Evolutionary conservation across 2,888 invertebrate species (phyloP), one percentile per base, ranked within the genome.

Genomic region (Limenitis camilla): DNA sequence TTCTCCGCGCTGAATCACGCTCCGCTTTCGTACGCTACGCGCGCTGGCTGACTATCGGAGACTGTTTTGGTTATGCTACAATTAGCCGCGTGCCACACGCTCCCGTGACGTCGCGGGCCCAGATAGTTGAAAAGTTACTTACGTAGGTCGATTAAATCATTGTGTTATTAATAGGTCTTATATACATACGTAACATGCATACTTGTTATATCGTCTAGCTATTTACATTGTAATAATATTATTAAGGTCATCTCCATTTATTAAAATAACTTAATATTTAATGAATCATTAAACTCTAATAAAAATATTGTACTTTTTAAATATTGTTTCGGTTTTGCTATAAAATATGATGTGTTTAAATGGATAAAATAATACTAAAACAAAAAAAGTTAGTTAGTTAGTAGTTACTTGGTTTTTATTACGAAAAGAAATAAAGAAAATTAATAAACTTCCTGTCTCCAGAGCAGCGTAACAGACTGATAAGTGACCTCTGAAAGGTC

Each of bases 1-100:
- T 70, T 72, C 72, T 62, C 72, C 59, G 63, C 63, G 67, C 71
- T 84, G 85, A 85, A 68, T 85, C 85, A 86, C 64, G 69, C 66
- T 71, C 81, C 77, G 70, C 71, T 74, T 80, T 74, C 69, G 80
- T 69, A 70, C 64, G 68, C 70, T 67, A 61, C 62, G 71, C 64
- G 61, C 62, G 70, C 69, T 68, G 69, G 70, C 71, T 68, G 48
- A 68, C 67, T 68, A 69, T 66, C 72, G 71, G 69, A 70, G 74
- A 81, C 85, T 74, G 77, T 77, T 86, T 84, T 81, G 83, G 86
- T 72, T 67, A 76, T 81, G 80, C 86, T 70, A 78, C 79, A 83
- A 83, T 87, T 85, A 86, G 85, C 76, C 63, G 66, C 65, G 67
- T 71, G 76, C 78, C 79, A 78, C 76, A 75, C 74, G 71, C 69